Conservation (phyloP, 2,113 vertebrate genomes). For the Capreolus pygargus region DNA sequence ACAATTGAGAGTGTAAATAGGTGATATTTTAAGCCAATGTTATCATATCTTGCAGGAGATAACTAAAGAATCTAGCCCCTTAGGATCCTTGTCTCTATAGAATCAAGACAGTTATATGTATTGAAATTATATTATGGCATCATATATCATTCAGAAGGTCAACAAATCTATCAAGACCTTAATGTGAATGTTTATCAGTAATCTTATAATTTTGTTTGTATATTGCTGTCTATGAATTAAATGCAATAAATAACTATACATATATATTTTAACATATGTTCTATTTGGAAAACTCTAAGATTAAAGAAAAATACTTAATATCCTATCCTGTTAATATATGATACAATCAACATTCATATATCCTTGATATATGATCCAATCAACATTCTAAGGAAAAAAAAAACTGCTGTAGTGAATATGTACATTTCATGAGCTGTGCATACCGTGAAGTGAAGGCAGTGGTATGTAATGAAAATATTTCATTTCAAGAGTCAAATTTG, state of each 20-base stretch:
- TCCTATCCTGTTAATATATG: neutral
- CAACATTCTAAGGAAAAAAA: neutral
- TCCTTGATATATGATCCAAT: neutral
- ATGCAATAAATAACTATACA: neutral
- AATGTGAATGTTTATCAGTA: neutral
- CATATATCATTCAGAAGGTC: neutral
- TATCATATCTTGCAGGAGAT: neutral
- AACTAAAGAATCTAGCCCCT: neutral
- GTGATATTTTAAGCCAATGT: neutral
- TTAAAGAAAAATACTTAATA: neutral
- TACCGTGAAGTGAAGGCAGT: neutral
- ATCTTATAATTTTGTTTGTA: neutral
- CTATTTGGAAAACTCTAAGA: neutral
- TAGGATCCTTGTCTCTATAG: neutral
- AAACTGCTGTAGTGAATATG: neutral
- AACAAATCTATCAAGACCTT: neutral
- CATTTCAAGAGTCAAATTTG: neutral
- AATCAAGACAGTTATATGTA: neutral
- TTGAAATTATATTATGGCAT: neutral
- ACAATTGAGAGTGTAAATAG: neutral
- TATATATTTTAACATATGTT: neutral
- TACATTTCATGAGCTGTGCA: neutral
- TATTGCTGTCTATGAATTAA: neutral
- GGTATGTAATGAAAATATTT: neutral
- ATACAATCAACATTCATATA: neutral